phyloP scores from a whole-genome alignment of 1,140 invertebrate species.

The Lepidurus apus region DNA sequence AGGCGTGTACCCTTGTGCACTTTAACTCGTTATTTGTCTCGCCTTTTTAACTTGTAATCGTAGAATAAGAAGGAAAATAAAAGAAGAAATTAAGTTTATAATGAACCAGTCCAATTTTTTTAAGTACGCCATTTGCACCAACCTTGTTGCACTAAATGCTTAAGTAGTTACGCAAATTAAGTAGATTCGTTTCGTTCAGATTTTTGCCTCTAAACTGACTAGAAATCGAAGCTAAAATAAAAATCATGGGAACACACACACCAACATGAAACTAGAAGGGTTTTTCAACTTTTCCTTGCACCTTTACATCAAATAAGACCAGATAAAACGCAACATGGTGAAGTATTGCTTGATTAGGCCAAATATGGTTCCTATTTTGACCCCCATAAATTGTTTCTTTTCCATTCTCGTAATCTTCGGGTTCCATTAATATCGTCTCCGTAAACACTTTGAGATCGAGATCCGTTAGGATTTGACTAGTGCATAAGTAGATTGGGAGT shows the following conservation, averaged over 20 bases:
- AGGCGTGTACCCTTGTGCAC: slow-evolving; percentile 1
- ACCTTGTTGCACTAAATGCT: neutral
- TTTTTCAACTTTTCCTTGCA: neutral
- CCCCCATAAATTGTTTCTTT: neutral
- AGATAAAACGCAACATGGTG: neutral
- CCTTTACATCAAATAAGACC: slow-evolving; percentile 11
- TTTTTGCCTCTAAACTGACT: neutral
- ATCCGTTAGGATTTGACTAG: slow-evolving; percentile 13
- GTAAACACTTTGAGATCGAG: neutral
- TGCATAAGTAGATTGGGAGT: slow-evolving; percentile 13
- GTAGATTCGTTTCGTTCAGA: neutral
- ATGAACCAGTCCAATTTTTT: neutral
- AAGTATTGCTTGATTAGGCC: slow-evolving; percentile 19
- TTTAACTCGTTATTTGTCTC: neutral
- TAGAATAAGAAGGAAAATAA: neutral
- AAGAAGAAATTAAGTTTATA: neutral
- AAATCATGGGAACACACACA: neutral
- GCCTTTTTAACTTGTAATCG: neutral
- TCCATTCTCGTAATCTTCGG: no score
- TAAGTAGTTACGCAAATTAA: neutral
- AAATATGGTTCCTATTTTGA: neutral
- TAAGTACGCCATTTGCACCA: slow-evolving; percentile 1
- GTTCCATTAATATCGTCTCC: neutral
- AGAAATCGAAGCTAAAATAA: neutral
- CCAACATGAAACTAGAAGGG: neutral